Evolutionary conservation across 2,113 vertebrate species (phyloP), one percentile per base, ranked within the genome.

Genomic region (Leuciscus idus): DNA sequence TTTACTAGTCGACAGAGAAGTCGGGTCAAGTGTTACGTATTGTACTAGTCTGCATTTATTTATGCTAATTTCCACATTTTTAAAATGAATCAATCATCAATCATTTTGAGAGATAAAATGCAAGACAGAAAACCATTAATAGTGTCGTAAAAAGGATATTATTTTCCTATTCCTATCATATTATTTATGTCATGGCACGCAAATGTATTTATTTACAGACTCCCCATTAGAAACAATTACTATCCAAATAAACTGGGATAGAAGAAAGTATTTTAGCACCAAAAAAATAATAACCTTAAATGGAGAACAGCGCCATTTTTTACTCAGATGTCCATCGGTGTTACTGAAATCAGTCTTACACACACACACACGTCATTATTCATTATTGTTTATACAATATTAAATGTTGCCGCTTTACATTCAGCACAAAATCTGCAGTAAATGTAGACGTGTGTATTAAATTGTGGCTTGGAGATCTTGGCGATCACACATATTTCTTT

Each of bases 381-480:
- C 61, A 61, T 43, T 50, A 72, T 30, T 50, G 61, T 72, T 89
- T 75, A 80, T 62, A 46, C 81, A 74, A 77, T 73, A 55, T 85
- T 87, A 36, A 39, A 50, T 85, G 79, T 48, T 74, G 33, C 55
- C 21, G 9, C 28, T 43, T 46, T 12, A 43, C 43, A 19, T 66
- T 84, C 77, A 88, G 28, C 46, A 70, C 68, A 80, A 73, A 72
- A 73, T 79, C 39, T 73, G 66, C 83, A 72, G 81, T 86, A 86
- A 87, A 66, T 30, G 80, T 73, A 87, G 80, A 92, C 90, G 92
- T 90, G 89, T 89, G 88, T 72, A 81, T 86, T 86, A 91, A 85
- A 90, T 83, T 52, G 91, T 48, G 90, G 91, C 91, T 93, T 92
- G 90, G 85, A 87, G 85, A 88, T 90, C 88, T 91, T 94, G 92